Evolutionary conservation across 2,888 invertebrate genomes (phyloP).

Genomic region (Drosophila mayaguana): DNA sequence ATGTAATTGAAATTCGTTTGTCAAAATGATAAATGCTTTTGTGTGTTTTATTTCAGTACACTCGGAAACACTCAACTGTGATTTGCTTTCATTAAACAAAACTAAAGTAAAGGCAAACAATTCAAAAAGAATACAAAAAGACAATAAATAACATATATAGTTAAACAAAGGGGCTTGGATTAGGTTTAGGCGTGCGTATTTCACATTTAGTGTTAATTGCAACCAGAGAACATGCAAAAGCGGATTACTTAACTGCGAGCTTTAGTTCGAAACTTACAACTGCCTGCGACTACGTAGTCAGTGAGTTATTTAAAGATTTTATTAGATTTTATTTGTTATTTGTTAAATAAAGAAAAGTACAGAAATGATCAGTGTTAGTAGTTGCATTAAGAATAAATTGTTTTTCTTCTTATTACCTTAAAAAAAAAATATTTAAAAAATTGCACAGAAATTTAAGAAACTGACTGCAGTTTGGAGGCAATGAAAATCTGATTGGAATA

Average conservation of each 20-base stretch:
- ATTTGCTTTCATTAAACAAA: slow-evolving; percentile 72
- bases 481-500: background rate
- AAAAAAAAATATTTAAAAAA: slow-evolving; percentile 37
- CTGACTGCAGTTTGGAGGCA: background rate
- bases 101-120: slow-evolving; percentile 27
- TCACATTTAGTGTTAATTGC: slow-evolving; percentile 18
- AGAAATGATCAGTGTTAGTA: slow-evolving; percentile 44
- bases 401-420: background rate
- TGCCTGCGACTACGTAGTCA: slow-evolving; percentile 78
- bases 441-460: slow-evolving; percentile 43
- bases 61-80: slow-evolving; percentile 81
- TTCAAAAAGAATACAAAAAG: slow-evolving; percentile 28
- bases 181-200: slow-evolving; percentile 36
- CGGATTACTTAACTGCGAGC: slow-evolving; percentile 29
- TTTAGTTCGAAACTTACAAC: slow-evolving; percentile 76
- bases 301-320: slow-evolving; percentile 36
- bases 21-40: slow-evolving; percentile 56
- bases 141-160: slow-evolving; percentile 16
- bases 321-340: slow-evolving; percentile 11
- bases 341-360: slow-evolving; percentile 25
- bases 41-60: slow-evolving; percentile 21
- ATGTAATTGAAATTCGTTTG: slow-evolving; percentile 43
- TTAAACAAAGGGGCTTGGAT: slow-evolving; percentile 9
- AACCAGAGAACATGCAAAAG: slow-evolving; percentile 52
- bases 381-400: slow-evolving; percentile 3